Base-by-base conservation (phyloP, 2,888 invertebrate genomes). In the Archips xylosteana region DNA sequence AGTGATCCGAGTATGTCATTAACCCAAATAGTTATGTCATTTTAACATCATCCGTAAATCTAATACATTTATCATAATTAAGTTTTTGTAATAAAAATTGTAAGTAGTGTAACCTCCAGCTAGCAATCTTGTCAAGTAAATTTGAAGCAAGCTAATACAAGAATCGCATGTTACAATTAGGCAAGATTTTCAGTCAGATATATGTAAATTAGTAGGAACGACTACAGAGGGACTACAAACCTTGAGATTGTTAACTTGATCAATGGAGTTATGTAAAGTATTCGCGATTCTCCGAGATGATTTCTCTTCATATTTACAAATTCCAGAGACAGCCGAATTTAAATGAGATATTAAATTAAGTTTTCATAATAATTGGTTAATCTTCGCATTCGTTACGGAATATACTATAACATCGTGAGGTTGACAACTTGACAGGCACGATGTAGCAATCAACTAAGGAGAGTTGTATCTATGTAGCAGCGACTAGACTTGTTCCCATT, bases 11-110 rank as follows among this genome's bases (percentile, higher is more conserved):
- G 77, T 77, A 82, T 82, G 78, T 76, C 77, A 82, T 85, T 84
- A 85, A 81, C 86, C 83, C 73, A 84, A 77, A 82, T 83, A 75
- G 76, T 75, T 78, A 76, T 78, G 78, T 80, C 77, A 78, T 79
- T 79, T 72, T 60, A 54, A 70, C 62, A 66, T 71, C 66, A 71
- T 59, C 66, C 54, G 62, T 71, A 75, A 76, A 77, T 70, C 75
- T 73, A 77, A 69, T 67, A 75, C 75, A 71, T 75, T 76, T 75
- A 76, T 76, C 78, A 70, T 75, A 71, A 47, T 13, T 49, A 49
- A 6, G 8, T 67, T 72, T 70, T 59, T 60, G 45, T 64, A 61
- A 70, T 66, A 76, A 74, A 74, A 74, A 72, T 66, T 62, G 45
- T 75, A 69, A 45, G 74, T 54, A 47, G 71, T 60, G n/a, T 36